Evolutionary conservation across 37 sponge, comb jelly and placozoan species (phyloP).

Genomic region (Mnemiopsis leidyi): DNA sequence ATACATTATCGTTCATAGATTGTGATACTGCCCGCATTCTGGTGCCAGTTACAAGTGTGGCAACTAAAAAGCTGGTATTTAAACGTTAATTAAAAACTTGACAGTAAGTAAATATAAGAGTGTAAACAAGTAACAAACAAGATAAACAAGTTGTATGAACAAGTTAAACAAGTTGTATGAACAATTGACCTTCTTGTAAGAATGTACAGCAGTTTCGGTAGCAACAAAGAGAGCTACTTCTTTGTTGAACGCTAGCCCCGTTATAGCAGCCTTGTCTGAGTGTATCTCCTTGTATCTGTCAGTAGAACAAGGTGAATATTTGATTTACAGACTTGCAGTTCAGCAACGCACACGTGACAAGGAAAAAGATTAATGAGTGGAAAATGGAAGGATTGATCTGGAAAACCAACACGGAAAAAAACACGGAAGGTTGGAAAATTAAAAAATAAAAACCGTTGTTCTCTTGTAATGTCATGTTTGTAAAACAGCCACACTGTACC

Average conservation of each 20-base stretch:
- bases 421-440: neutral
- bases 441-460: no score
- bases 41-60: no score
- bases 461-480: conserved; percentile 51
- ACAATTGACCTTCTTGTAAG: conserved; percentile 19
- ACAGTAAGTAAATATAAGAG: no score
- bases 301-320: no score
- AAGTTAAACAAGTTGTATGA: neutral
- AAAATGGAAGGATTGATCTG: no score
- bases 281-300: conserved; percentile 48
- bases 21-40: no score
- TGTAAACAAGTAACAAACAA: no score
- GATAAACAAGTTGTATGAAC: no score
- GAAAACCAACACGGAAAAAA: neutral
- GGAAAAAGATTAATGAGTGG: neutral
- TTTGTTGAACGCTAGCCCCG: conserved; percentile 55
- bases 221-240: conserved; percentile 49
- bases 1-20: no score
- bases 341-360: neutral
- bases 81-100: no score
- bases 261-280: conserved; percentile 55
- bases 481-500: conserved; percentile 65
- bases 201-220: conserved; percentile 25
- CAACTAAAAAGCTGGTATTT: no score
- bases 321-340: neutral